Base-by-base conservation (phyloP, 2,113 vertebrate genomes). In the Platysteira castanea region DNA sequence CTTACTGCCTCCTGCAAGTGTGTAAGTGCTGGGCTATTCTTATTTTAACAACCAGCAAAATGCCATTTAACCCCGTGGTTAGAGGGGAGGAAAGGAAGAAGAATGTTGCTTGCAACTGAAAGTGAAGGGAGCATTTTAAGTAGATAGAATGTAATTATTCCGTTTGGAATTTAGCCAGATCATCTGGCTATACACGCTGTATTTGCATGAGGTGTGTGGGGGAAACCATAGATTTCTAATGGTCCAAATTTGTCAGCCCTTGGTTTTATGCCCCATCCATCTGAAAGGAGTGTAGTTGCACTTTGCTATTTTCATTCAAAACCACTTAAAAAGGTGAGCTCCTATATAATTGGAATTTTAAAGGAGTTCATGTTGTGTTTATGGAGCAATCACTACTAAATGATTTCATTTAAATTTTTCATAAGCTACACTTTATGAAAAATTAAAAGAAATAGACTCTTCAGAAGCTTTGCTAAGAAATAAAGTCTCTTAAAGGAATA, bases 351-450 rank as follows among this genome's bases (percentile, higher is more conserved):
- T 97, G 87, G 94, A 97, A 96, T 95, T 96, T 97, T 94, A 93
- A 95, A 97, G 92, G 87, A 95, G 83, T 95, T 97, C 85, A 93
- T 97, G 93, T 95, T 97, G 81, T 96, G 91, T 95, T 97, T 97
- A 96, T 96, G 94, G 85, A 92, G 92, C 96, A 97, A 97, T 97
- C 94, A 94, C 91, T 91, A 95, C 87, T 97, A 97, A 97, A 96
- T 97, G 90, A 95, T 97, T 97, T 96, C 89, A 96, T 97, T 96
- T 97, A 97, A 95, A 97, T 96, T 96, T 96, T 96, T 96, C 93
- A 97, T 96, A 96, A 96, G 92, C 89, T 94, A 92, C 69, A 95
- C 92, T 96, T 96, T 97, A 96, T 96, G 94, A 97, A 97, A 97
- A 97, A 97, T 96, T 97, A 95, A 96, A 97, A 96, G 93, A 93